These are phyloP conservation scores for Zoanthus sociatus DNA, from an alignment of 92 coral and sea anemone species.

Conservation along the genomic window DNA sequence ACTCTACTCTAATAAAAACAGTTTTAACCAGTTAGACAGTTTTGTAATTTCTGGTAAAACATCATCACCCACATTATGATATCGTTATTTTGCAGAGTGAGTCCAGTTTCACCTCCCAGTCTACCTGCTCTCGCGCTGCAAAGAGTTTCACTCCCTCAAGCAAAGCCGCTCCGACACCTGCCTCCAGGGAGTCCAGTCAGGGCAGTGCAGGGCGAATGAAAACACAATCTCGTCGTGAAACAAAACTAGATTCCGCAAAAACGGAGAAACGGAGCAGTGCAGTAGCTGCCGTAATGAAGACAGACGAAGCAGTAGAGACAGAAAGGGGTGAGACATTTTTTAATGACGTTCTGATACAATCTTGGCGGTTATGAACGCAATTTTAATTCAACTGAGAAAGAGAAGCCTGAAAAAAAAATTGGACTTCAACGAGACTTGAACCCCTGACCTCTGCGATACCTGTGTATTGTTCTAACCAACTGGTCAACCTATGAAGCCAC, in stretches of 20 bases:
- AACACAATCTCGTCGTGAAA: not conserved
- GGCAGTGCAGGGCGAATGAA: not conserved
- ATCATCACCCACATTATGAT: not conserved
- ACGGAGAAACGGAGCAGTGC: not conserved
- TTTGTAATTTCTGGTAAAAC: too few relatives aligned
- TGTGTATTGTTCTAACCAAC: too few relatives aligned
- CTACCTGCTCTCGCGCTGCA: constrained; percentile 20
- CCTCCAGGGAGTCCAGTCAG: constrained; percentile 19
- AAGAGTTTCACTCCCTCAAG: constrained; percentile 3
- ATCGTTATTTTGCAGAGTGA: constrained; percentile 4
- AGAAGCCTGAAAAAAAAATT: too few relatives aligned
- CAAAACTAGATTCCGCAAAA: constrained; percentile 9
- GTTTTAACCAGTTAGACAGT: too few relatives aligned
- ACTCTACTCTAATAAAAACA: too few relatives aligned
- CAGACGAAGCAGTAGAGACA: constrained; percentile 23
- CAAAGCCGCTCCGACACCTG: not conserved
- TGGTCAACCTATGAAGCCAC: too few relatives aligned
- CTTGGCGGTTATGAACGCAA: not conserved
- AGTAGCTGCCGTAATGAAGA: not conserved
- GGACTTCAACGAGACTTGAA: too few relatives aligned
- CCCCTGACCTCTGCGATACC: too few relatives aligned
- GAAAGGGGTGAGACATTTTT: constrained; percentile 2
- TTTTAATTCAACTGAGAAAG: not conserved
- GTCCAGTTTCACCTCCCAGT: not conserved
- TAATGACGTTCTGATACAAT: not conserved